These are phyloP conservation scores for Osmoderma eremita DNA, from an alignment of 2,888 invertebrate genomes.

Conservation along the genomic window DNA sequence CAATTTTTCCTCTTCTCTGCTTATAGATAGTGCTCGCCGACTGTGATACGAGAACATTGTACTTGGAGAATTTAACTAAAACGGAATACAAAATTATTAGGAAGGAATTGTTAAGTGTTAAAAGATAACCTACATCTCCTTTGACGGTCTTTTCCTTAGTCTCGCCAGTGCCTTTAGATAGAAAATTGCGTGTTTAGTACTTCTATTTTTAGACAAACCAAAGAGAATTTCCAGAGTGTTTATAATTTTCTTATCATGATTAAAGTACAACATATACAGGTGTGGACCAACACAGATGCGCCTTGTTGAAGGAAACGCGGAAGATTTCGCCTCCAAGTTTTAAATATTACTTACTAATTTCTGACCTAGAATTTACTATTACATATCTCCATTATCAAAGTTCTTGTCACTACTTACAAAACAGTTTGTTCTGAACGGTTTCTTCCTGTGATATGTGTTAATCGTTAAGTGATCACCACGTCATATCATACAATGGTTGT, in stretches of 20 bases:
- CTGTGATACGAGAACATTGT: constrained; percentile 34
- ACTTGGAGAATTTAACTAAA: constrained; percentile 14
- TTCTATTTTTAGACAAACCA: constrained; percentile 36
- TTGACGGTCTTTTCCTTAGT: constrained; percentile 31
- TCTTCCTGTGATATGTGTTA: constrained; percentile 41
- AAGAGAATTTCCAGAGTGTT: constrained; percentile 6
- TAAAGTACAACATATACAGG: constrained; percentile 40
- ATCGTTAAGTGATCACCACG: constrained; percentile 40
- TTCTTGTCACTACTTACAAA: constrained; percentile 12
- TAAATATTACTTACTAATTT: too few species aligned
- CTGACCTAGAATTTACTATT: background rate
- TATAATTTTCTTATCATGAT: constrained; percentile 32
- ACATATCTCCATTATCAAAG: constrained; percentile 37
- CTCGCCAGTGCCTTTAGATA: constrained; percentile 40
- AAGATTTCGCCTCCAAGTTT: constrained; percentile 12
- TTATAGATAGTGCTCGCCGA: constrained; percentile 36
- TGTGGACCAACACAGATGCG: constrained; percentile 38
- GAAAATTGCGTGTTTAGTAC: constrained; percentile 22
- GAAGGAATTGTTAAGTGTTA: constrained; percentile 15
- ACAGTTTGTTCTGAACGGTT: constrained; percentile 27
- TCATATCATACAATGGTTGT: constrained; percentile 70
- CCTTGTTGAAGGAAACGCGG: constrained; percentile 22
- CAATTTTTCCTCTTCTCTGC: constrained; percentile 10
- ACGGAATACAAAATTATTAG: constrained; percentile 14
- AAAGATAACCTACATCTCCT: constrained; percentile 14